phyloP scores from a whole-genome alignment of 1,140 invertebrate species.

The Neelides sp. region DNA sequence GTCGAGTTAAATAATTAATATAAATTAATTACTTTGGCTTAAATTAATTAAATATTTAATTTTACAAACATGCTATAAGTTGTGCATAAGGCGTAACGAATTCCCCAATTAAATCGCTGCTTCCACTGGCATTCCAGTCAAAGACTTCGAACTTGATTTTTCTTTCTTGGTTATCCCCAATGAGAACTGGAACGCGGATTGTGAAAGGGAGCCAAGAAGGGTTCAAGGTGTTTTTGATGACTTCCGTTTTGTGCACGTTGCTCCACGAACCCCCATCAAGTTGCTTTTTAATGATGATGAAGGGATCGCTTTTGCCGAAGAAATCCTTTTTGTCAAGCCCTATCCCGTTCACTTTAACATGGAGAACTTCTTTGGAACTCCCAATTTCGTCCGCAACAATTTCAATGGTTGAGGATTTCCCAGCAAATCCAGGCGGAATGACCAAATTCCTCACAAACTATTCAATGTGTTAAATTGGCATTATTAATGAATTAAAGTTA shows the following conservation, averaged over 20 bases:
- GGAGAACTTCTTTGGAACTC: conserved; percentile 40
- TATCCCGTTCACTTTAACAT: conserved; percentile 38
- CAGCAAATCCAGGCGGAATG: conserved; percentile 17
- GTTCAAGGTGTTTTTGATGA: conserved; percentile 44
- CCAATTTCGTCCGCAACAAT: conserved; percentile 41
- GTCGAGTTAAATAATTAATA: too few species aligned
- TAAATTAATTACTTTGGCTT: background rate
- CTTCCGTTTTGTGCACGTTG: conserved; percentile 44
- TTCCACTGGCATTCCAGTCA: conserved; percentile 41
- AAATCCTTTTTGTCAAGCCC: conserved; percentile 45
- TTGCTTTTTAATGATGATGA: conserved; percentile 40
- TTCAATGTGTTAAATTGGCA: too few species aligned
- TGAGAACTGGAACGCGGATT: conserved; percentile 39
- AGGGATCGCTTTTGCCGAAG: conserved; percentile 46
- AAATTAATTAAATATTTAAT: too few species aligned
- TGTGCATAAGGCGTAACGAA: conserved; percentile 36
- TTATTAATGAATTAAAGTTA: too few species aligned
- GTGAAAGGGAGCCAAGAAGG: conserved; percentile 45
- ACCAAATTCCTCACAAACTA: conserved; percentile 24
- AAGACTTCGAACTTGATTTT: conserved; percentile 38
- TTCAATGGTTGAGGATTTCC: conserved; percentile 33
- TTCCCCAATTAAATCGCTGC: conserved; percentile 40
- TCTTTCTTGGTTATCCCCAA: conserved; percentile 43
- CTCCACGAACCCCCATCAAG: conserved; percentile 41
- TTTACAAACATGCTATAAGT: conserved; percentile 31